Evolutionary conservation across 2,888 invertebrate genomes (phyloP).

Genomic region (Eilema caniola): DNA sequence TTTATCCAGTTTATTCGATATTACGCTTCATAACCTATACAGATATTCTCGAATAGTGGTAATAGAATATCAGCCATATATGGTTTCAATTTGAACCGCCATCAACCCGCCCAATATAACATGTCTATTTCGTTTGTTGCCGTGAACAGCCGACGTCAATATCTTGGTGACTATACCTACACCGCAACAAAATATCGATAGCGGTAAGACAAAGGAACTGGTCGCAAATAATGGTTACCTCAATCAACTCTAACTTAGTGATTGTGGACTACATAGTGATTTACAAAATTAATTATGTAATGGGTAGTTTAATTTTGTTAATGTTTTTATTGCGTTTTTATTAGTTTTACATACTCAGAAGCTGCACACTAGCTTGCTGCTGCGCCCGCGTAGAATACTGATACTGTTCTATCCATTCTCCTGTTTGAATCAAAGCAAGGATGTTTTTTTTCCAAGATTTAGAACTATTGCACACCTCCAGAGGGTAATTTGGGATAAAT

Average conservation of each 20-base stretch:
- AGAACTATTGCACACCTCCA: too few relatives aligned
- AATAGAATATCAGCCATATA: slow-evolving; percentile 2
- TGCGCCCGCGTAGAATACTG: too few relatives aligned
- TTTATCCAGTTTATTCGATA: background rate
- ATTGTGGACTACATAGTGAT: too few relatives aligned
- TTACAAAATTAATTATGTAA: too few relatives aligned
- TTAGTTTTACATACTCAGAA: too few relatives aligned
- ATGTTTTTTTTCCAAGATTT: too few relatives aligned
- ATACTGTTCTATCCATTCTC: too few relatives aligned
- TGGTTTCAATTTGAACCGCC: background rate
- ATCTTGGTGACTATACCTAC: background rate
- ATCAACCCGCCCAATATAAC: slow-evolving; percentile 6
- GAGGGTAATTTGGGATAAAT: too few relatives aligned
- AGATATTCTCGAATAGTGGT: background rate
- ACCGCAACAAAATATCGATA: background rate
- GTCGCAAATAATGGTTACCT: background rate
- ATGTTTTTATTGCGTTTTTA: too few relatives aligned
- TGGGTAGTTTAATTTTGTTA: too few relatives aligned
- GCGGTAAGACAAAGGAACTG: slow-evolving; percentile 3
- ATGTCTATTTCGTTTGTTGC: background rate
- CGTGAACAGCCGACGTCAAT: background rate
- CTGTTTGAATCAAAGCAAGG: too few relatives aligned
- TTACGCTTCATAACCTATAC: background rate
- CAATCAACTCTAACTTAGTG: background rate
- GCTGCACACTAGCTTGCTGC: too few relatives aligned